Evolutionary conservation across 2,888 invertebrate species (phyloP), one percentile per base, ranked within the genome.

Genomic region (Acanthoscelides obtectus): DNA sequence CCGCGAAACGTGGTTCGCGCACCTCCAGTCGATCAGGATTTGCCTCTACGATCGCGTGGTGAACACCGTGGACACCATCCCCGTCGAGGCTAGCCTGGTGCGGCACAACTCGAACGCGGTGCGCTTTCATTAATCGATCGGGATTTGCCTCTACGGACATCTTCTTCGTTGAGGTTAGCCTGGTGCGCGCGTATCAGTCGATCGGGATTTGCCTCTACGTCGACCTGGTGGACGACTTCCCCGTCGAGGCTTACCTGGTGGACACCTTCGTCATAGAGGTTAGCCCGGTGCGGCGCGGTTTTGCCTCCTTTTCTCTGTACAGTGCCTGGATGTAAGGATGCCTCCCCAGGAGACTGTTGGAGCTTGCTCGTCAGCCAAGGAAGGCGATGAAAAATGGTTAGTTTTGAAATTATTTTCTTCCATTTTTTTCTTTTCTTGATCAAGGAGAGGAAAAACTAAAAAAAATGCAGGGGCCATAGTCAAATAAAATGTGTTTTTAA

Each of bases 301-400:
- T 25, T 8, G 25, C 25, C n/a, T n/a, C 25, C 8, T 25, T 3
- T 8, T 25, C 25, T 25, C 25, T 3, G 25, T 25, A 25, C 25
- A 25, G 25, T 25, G 22, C n/a, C 21, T 20, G 20, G 20, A 68
- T 21, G 12, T 27, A 22, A 72, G 73, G 74, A 83, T 83, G 83
- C 77, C 83, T 20, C 83, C 83, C 64, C 81, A 83, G 76, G 82
- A 82, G 70, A 80, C 77, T 45, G 74, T 79, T 8, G 22, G 27
- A 20, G 68, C 20, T 1, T 20, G 22, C 22, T 45, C 45, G 12
- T 5, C 3, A 25, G 45, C 45, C 45, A 45, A 45, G 17, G 8
- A 45, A 17, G 45, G 17, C 5, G 45, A 45, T 45, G 5, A 45
- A 12, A 45, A 45, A 45, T 45, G 45, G 45, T 45, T 45, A 45